Evolutionary conservation across 2,888 invertebrate genomes (phyloP).

Genomic region (Ryuthela nishihirai): DNA sequence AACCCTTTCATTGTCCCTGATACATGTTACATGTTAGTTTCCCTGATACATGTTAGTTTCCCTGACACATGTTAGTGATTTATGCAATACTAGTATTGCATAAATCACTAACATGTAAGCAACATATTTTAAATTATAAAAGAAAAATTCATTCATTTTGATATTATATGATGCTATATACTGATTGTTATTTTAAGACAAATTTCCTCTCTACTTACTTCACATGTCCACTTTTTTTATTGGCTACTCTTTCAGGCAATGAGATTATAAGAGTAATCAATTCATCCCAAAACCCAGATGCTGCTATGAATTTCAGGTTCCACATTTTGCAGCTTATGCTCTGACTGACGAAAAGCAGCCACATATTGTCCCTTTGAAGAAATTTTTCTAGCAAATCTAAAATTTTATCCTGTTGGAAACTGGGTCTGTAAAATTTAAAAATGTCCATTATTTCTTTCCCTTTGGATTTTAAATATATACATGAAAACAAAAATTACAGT

Average conservation of each 20-base stretch:
- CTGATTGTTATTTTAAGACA: no score
- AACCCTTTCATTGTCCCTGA: no score
- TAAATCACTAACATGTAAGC: no score
- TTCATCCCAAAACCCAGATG: slow-evolving; percentile 19
- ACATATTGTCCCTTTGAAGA: not conserved
- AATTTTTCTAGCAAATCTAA: slow-evolving; percentile 11
- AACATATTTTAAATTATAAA: no score
- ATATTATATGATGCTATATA: no score
- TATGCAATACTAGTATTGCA: no score
- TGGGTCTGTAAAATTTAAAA: slow-evolving; percentile 9
- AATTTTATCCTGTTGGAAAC: slow-evolving; percentile 16
- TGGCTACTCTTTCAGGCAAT: slow-evolving; percentile 27
- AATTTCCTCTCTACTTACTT: no score
- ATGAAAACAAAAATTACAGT: not conserved
- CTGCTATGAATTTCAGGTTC: slow-evolving; percentile 1
- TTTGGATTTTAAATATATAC: not conserved
- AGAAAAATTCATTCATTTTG: no score
- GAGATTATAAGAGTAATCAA: slow-evolving; percentile 14
- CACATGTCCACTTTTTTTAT: slow-evolving; percentile 13
- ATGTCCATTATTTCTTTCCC: no score
- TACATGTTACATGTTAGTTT: no score
- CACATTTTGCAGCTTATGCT: slow-evolving; percentile 4
- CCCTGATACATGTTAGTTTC: no score
- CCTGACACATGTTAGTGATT: no score
- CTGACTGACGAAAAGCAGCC: slow-evolving; percentile 3